Percentiles rank a stretch among this genome's conserved stretches.
phyloP scores from a whole-genome alignment of 2,888 invertebrate species.

The Diarsia rubi region DNA sequence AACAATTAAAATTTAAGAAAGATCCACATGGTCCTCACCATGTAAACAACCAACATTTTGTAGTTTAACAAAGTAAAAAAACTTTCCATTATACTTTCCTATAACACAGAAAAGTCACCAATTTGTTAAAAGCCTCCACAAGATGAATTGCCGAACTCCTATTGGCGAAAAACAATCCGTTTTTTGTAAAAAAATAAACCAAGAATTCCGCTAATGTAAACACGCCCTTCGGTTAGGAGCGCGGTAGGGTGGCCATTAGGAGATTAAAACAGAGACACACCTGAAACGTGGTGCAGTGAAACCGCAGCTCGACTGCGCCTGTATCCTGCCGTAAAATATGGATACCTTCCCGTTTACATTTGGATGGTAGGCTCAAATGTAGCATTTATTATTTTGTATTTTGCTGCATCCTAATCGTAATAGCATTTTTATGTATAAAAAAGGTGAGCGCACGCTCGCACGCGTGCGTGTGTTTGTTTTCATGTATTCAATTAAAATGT shows the following conservation, averaged over 20 bases:
- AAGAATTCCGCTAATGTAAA: constrained; percentile 15
- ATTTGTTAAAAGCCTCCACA: constrained; percentile 20
- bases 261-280: constrained; percentile 86
- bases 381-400: constrained; percentile 48
- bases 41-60: background rate
- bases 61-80: background rate
- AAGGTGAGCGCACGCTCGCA: too few species aligned
- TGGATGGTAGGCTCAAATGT: constrained; percentile 63
- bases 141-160: constrained; percentile 15
- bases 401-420: background rate
- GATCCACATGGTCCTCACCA: too few species aligned
- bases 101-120: background rate
- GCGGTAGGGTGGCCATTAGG: constrained; percentile 79
- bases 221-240: constrained; percentile 63
- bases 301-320: constrained; percentile 70
- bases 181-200: constrained; percentile 2
- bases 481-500: background rate
- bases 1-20: too few species aligned
- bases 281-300: constrained; percentile 76
- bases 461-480: background rate
- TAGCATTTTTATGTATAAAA: constrained; percentile 5
- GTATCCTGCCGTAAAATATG: constrained; percentile 70
- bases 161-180: constrained; percentile 22
- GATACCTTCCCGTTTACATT: constrained; percentile 62
- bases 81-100: background rate